A percentile compares a stretch with the other conserved stretches of the same genome.
These are phyloP conservation scores for Uloborus diversus DNA, from an alignment of 1,140 invertebrate genomes.

Conservation along the genomic window DNA sequence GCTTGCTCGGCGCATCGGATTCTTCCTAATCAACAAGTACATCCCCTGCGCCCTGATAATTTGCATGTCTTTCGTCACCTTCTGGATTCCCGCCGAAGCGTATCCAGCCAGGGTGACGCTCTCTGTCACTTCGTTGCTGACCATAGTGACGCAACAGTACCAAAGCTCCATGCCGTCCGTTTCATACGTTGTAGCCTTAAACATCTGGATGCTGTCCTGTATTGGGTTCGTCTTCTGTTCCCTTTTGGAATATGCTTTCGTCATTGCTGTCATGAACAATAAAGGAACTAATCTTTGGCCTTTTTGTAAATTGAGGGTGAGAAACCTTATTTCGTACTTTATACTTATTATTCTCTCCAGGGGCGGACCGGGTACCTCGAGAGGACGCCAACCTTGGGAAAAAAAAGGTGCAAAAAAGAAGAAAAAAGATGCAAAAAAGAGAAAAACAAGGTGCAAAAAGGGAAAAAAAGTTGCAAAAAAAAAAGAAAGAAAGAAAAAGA, in stretches of 20 bases:
- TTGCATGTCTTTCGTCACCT: conserved; percentile 57
- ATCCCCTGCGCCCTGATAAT: conserved; percentile 57
- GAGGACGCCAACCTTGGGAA: no score
- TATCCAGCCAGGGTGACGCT: conserved; percentile 65
- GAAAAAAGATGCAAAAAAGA: no score
- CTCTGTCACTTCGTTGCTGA: conserved; percentile 72
- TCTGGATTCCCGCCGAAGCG: conserved; percentile 58
- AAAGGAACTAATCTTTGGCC: conserved; percentile 32
- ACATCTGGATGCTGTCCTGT: conserved; percentile 72
- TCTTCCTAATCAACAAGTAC: conserved; percentile 58
- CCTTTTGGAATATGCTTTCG: conserved; percentile 84
- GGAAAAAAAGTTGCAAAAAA: no score
- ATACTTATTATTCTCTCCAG: no score
- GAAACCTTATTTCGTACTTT: neutral
- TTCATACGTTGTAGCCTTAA: conserved; percentile 70
- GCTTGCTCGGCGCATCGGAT: conserved; percentile 50
- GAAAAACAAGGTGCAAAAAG: no score
- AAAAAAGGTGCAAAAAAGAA: no score
- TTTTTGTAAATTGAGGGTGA: conserved; percentile 18
- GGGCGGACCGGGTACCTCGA: no score
- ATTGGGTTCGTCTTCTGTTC: conserved; percentile 87
- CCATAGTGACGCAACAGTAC: conserved; percentile 77
- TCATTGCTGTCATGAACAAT: conserved; percentile 89
- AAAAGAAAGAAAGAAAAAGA: no score
- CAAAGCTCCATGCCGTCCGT: conserved; percentile 62